These are phyloP conservation scores for Amblyteles armatorius DNA, from an alignment of 2,888 invertebrate genomes.

Conservation along the genomic window DNA sequence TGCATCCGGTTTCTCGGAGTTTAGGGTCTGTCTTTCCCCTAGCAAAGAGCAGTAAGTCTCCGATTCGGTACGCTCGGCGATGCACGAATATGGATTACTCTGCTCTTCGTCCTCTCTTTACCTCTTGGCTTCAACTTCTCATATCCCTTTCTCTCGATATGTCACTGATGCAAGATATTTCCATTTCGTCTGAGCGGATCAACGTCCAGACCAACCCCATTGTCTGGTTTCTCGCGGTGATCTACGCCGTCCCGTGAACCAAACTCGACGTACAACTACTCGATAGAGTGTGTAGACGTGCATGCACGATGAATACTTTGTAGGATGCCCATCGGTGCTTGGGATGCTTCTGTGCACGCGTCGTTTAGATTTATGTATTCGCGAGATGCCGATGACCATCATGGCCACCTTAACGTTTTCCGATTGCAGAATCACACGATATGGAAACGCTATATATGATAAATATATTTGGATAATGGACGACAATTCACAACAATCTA, in stretches of 20 bases:
- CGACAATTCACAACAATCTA: not conserved
- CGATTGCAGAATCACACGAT: conserved; percentile 1
- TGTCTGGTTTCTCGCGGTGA: conserved; percentile 57
- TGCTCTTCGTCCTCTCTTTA: conserved; percentile 12
- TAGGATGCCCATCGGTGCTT: not conserved
- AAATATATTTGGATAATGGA: not conserved
- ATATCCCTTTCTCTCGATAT: conserved; percentile 42
- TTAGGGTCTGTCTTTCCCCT: conserved; percentile 35
- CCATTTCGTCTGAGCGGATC: conserved; percentile 68
- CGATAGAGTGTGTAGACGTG: conserved; percentile 32
- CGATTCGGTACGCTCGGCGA: conserved; percentile 30
- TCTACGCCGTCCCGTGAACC: conserved; percentile 41
- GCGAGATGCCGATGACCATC: conserved; percentile 35
- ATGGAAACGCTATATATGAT: not conserved
- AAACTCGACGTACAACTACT: conserved; percentile 19
- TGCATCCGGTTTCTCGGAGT: conserved; percentile 51
- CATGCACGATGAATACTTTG: conserved; percentile 23
- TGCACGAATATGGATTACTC: conserved; percentile 64
- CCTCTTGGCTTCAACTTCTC: conserved; percentile 40
- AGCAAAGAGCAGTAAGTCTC: conserved; percentile 49
- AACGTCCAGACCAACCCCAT: conserved; percentile 59
- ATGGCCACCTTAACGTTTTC: conserved; percentile 15
- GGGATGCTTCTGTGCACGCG: conserved; percentile 58
- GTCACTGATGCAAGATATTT: conserved; percentile 64
- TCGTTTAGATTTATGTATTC: conserved; percentile 76